Evolutionary conservation across 2,888 invertebrate species (phyloP).

Genomic region (Loripinus fragilis): DNA sequence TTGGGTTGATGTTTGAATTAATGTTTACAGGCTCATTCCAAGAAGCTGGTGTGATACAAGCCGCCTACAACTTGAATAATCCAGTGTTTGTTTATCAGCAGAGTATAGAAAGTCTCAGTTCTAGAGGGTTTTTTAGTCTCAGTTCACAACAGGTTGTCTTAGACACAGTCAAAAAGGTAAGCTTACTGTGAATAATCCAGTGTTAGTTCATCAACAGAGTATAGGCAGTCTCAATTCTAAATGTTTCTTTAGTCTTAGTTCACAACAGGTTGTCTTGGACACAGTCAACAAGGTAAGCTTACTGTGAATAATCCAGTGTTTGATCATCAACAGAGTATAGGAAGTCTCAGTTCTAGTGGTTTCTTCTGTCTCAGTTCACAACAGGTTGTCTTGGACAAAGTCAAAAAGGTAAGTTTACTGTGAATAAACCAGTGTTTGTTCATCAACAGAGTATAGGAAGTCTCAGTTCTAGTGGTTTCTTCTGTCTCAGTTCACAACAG

Average conservation of each 20-base stretch:
- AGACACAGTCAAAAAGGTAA: conserved; percentile 82
- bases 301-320: conserved; percentile 82
- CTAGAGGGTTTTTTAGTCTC: conserved; percentile 73
- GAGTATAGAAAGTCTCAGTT: neutral
- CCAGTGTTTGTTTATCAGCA: conserved; percentile 65
- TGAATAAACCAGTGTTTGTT: conserved; percentile 80
- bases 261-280: too few species aligned
- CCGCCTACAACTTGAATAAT: conserved; percentile 83
- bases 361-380: conserved; percentile 76
- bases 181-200: conserved; percentile 40
- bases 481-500: conserved; percentile 75
- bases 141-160: conserved; percentile 80
- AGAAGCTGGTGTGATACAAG: conserved; percentile 82
- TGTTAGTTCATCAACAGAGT: conserved; percentile 44
- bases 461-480: conserved; percentile 59
- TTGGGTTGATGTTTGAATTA: neutral
- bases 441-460: conserved; percentile 11
- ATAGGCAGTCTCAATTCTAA: neutral
- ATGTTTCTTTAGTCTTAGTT: conserved; percentile 76
- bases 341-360: conserved; percentile 24
- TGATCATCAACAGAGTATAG: conserved; percentile 20
- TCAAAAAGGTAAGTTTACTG: conserved; percentile 81
- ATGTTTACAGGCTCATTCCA: conserved; percentile 81
- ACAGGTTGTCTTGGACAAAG: conserved; percentile 82
- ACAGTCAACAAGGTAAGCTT: too few species aligned